Evolutionary conservation across 2,888 invertebrate genomes (phyloP).

Genomic region (Isoperla grammatica): DNA sequence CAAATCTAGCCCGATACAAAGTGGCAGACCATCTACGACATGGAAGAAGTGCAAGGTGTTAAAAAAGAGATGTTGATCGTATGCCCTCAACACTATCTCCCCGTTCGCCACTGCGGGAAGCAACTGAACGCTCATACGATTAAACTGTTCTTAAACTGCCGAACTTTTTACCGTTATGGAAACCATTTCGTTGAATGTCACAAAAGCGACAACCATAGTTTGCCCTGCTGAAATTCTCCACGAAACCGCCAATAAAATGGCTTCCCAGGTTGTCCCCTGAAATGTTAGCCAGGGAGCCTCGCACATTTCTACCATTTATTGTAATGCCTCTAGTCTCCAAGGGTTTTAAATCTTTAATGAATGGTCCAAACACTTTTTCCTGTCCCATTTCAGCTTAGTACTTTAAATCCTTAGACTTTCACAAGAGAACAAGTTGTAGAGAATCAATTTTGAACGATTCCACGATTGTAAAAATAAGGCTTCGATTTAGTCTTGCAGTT

Average conservation of each 20-base stretch:
- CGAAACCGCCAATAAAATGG: slow-evolving; percentile 32
- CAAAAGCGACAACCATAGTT: slow-evolving; percentile 13
- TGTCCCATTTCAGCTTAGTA: neutral
- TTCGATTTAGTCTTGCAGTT: no score
- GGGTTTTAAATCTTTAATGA: slow-evolving; percentile 25
- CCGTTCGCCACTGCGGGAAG: no score
- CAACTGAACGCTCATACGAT: neutral
- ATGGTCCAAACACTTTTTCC: slow-evolving; percentile 23
- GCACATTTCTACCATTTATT: slow-evolving; percentile 12
- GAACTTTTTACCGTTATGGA: neutral
- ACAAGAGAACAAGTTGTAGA: slow-evolving; percentile 27
- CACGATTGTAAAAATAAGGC: neutral
- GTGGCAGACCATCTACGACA: neutral
- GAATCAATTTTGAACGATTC: slow-evolving; percentile 27
- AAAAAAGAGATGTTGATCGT: no score
- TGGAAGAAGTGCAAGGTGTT: neutral
- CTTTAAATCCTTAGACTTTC: slow-evolving; percentile 23
- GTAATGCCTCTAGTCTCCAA: slow-evolving; percentile 22
- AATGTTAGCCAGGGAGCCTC: slow-evolving; percentile 29
- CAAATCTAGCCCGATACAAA: no score
- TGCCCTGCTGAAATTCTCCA: slow-evolving; percentile 27
- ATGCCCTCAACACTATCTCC: no score
- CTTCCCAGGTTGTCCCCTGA: slow-evolving; percentile 34
- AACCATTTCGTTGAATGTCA: neutral
- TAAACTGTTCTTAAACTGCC: neutral